Percentiles rank a stretch among this genome's conserved stretches.
phyloP scores from a whole-genome alignment of 2,797 vertebrate species.

The Amblyopsis hoosieri region DNA sequence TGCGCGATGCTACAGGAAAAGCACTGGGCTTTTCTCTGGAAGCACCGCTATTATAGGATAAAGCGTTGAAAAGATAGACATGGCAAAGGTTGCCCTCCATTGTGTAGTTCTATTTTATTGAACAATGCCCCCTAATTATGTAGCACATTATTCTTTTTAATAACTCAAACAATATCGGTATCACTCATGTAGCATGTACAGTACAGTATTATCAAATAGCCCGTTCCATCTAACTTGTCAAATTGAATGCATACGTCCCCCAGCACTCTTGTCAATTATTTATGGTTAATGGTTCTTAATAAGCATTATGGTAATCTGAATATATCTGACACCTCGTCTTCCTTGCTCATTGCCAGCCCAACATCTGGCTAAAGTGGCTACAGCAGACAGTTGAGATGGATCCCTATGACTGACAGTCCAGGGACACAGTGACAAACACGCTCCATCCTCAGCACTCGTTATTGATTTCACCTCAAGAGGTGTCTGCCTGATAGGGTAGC shows the following conservation, averaged over 20 bases:
- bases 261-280: slow-evolving; percentile 17
- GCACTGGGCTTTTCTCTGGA: not conserved
- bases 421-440: slow-evolving; percentile 69
- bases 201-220: not conserved
- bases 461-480: slow-evolving; percentile 74
- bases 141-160: not conserved
- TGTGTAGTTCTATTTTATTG: not conserved
- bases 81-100: not conserved
- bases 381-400: slow-evolving; percentile 45
- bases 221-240: not conserved
- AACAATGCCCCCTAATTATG: not conserved
- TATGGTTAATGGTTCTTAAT: slow-evolving; percentile 33
- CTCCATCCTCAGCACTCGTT: slow-evolving; percentile 51
- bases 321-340: slow-evolving; percentile 42
- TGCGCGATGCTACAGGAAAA: not conserved
- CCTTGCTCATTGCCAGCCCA: slow-evolving; percentile 36
- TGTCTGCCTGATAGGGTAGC: slow-evolving; percentile 61
- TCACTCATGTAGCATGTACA: too few species aligned
- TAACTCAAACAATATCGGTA: not conserved
- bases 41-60: slow-evolving; percentile 4
- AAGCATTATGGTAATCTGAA: slow-evolving; percentile 44
- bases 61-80: too few species aligned
- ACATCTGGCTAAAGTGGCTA: slow-evolving; percentile 30
- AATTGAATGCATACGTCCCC: slow-evolving; percentile 1
- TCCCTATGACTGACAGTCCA: slow-evolving; percentile 66